Evolutionary conservation across 2,888 invertebrate genomes (phyloP).

Genomic region (Sarcophaga rosellei): DNA sequence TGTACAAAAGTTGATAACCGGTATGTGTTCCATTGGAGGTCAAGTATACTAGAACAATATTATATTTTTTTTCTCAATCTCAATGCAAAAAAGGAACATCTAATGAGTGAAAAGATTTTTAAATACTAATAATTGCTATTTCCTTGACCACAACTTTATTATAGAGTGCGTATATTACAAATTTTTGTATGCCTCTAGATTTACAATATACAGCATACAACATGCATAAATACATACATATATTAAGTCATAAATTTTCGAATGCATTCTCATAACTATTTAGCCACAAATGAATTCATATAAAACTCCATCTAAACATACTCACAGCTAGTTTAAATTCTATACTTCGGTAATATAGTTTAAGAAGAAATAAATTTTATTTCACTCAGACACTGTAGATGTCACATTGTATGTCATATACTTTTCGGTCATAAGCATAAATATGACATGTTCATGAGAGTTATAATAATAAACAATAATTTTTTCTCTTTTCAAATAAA

Average conservation of each 20-base stretch:
- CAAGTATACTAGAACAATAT: too few species aligned
- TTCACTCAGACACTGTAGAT: conserved; percentile 29
- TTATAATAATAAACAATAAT: conserved; percentile 47
- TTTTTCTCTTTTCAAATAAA: conserved; percentile 20
- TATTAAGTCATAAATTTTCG: conserved; percentile 59
- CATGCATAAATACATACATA: background rate
- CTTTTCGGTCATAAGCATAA: conserved; percentile 57
- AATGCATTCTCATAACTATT: conserved; percentile 42
- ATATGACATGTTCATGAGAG: conserved; percentile 60
- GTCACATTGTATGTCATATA: conserved; percentile 47
- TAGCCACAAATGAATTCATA: conserved; percentile 46
- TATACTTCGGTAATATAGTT: background rate
- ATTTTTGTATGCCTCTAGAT: conserved; percentile 24
- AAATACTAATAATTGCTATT: background rate
- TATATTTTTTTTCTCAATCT: too few species aligned
- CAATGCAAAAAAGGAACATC: too few species aligned
- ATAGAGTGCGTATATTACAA: background rate
- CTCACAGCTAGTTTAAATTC: too few species aligned
- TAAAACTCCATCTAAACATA: background rate
- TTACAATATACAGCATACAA: conserved; percentile 11
- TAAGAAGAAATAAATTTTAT: conserved; percentile 25
- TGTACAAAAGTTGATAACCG: too few species aligned
- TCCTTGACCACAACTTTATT: background rate
- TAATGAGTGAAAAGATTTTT: background rate
- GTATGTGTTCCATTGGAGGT: too few species aligned